Conservation (phyloP, 2,888 invertebrate genomes). For the Spilosoma lubricipeda region DNA sequence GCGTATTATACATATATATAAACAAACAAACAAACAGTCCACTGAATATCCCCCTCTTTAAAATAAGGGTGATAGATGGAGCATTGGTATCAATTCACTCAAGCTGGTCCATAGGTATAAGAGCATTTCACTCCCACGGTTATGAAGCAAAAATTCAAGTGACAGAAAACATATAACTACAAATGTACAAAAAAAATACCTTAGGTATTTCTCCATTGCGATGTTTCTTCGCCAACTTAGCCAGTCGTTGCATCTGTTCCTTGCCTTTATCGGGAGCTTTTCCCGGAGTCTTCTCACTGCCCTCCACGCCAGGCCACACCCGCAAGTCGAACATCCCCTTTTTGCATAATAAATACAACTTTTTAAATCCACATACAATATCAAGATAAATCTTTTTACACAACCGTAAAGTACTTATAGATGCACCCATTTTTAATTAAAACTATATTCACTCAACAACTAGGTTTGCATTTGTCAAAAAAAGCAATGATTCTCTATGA, state of each 20-base stretch:
- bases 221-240: conserved; percentile 97
- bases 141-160: no score
- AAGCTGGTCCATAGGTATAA: no score
- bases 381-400: conserved; percentile 59
- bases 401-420: conserved; percentile 55
- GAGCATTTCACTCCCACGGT: no score
- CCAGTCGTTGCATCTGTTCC: conserved; percentile 95
- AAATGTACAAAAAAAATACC: conserved; percentile 66
- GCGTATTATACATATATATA: no score
- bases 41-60: no score
- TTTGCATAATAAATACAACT: conserved; percentile 54
- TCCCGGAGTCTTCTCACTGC: conserved; percentile 92
- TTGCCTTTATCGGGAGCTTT: conserved; percentile 93
- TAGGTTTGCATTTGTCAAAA: neutral
- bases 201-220: conserved; percentile 97
- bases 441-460: neutral
- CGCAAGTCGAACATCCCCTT: conserved; percentile 95
- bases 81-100: no score
- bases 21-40: no score
- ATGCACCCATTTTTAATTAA: conserved; percentile 63
- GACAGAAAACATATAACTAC: no score
- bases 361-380: conserved; percentile 57
- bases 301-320: conserved; percentile 97
- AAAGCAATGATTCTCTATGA: neutral
- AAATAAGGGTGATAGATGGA: no score